Percentiles rank a stretch among this genome's conserved stretches.
Evolutionary conservation across 2,113 vertebrate genomes (phyloP).

Genomic region (Grus americana): DNA sequence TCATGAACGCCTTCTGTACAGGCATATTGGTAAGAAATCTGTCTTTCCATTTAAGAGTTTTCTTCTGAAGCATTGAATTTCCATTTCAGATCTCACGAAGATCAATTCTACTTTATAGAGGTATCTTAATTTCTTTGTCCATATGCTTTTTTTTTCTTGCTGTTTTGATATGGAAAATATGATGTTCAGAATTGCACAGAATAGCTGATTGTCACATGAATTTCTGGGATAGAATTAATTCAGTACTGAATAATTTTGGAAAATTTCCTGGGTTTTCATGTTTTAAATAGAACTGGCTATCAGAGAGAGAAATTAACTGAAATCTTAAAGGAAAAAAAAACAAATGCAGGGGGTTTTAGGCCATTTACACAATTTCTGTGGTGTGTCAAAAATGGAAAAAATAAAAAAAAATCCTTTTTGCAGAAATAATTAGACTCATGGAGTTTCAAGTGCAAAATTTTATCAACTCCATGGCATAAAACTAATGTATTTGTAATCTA

Average conservation of each 20-base stretch:
- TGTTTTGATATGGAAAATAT: neutral
- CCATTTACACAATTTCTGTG: neutral
- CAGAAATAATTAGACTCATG: neutral
- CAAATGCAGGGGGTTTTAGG: neutral
- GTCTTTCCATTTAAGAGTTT: neutral
- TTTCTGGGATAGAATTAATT: neutral
- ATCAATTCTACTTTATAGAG: neutral
- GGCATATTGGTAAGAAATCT: conserved; percentile 71
- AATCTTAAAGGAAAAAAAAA: neutral
- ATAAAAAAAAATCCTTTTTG: neutral
- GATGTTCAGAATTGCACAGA: neutral
- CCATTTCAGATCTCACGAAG: neutral
- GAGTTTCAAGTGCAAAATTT: neutral
- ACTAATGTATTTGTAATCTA: neutral
- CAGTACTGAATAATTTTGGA: neutral
- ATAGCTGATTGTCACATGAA: neutral
- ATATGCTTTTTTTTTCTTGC: neutral
- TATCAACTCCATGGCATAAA: neutral
- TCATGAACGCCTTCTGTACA: conserved; percentile 53
- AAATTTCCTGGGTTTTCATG: neutral
- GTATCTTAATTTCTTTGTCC: neutral
- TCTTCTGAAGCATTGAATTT: neutral
- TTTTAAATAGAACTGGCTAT: neutral
- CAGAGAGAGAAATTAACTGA: neutral
- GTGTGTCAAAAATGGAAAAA: neutral